Evolutionary conservation across 2,888 invertebrate genomes (phyloP), one percentile per base, ranked within the genome.

Genomic region (Rhorus exstirpatorius): DNA sequence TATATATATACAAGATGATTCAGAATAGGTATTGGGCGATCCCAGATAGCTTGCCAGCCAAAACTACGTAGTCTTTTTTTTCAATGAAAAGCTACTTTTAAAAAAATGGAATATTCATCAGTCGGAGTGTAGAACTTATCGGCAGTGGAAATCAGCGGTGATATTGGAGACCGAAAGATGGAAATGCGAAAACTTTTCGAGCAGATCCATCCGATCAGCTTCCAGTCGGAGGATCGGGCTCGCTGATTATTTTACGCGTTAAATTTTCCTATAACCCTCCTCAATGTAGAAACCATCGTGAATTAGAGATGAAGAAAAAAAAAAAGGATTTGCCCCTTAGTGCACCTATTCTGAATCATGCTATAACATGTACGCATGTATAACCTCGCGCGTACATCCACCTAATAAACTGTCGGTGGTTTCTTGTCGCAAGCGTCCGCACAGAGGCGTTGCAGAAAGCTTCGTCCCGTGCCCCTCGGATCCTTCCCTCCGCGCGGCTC

Each of bases 331-430:
- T n/a, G n/a, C 2, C 7, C 46, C 1, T 31, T 19, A 7, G 41
- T 41, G 49, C 35, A 51, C 26, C 21, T 38, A 24, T 46, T 58
- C 24, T 8, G 53, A 35, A 31, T 26, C 75, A n/a, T 58, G 41
- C 41, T 21, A 17, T 58, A 49, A 55, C 38, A 55, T 38, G 19
- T 38, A 26, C 26, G 17, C 17, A 21, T 70, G 41, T 26, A 10
- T 38, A 31, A 44, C 51, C 10, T 49, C 60, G 31, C 24, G 87
- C 83, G 87, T 87, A 87, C 88, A 90, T 87, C 26, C 87, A 86
- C 87, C 89, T 89, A 91, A 91, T 91, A 91, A 91, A 91, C 89
- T 88, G 87, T 86, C 88, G 87, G 86, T 85, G 87, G 88, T 83
- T 87, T 87, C 87, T 88, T 88, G 86, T 84, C 63, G 63, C 79